phyloP scores from a whole-genome alignment of 2,888 invertebrate genomes.

The Campaea margaritaria region DNA sequence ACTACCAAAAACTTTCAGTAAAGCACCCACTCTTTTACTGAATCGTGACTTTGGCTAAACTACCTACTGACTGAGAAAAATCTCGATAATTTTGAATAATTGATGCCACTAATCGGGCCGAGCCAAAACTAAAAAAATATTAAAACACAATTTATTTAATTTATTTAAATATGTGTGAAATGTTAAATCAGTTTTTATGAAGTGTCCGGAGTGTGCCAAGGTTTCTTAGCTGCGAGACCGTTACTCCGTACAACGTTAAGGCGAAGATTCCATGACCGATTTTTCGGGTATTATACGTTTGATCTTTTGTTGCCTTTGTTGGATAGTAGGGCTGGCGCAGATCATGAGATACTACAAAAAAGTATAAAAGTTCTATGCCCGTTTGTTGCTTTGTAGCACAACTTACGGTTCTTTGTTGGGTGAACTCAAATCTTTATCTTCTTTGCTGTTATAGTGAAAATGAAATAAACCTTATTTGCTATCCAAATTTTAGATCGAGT shows the following conservation, averaged over 20 bases:
- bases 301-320: conserved; percentile 38
- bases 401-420: conserved; percentile 12
- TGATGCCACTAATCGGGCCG: too few relatives aligned
- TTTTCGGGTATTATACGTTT: conserved; percentile 34
- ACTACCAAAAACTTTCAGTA: too few relatives aligned
- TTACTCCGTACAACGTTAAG: conserved; percentile 24
- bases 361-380: conserved; percentile 9
- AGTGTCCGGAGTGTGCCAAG: too few relatives aligned
- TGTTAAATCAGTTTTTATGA: too few relatives aligned
- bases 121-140: too few relatives aligned
- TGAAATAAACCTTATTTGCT: neutral
- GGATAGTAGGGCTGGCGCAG: conserved; percentile 28
- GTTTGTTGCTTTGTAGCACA: conserved; percentile 18
- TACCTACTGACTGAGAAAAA: too few relatives aligned
- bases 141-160: too few relatives aligned
- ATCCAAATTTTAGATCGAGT: neutral
- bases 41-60: too few relatives aligned
- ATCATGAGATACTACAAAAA: conserved; percentile 22
- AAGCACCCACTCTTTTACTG: too few relatives aligned
- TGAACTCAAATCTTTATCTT: conserved; percentile 11
- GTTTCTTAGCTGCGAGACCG: conserved; percentile 24
- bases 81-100: too few relatives aligned
- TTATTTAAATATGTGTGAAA: too few relatives aligned
- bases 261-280: conserved; percentile 34
- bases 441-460: conserved; percentile 2